A percentile compares a stretch with the other conserved stretches of the same genome.
phyloP scores from a whole-genome alignment of 2,113 vertebrate genomes.

The Sitta europaea region DNA sequence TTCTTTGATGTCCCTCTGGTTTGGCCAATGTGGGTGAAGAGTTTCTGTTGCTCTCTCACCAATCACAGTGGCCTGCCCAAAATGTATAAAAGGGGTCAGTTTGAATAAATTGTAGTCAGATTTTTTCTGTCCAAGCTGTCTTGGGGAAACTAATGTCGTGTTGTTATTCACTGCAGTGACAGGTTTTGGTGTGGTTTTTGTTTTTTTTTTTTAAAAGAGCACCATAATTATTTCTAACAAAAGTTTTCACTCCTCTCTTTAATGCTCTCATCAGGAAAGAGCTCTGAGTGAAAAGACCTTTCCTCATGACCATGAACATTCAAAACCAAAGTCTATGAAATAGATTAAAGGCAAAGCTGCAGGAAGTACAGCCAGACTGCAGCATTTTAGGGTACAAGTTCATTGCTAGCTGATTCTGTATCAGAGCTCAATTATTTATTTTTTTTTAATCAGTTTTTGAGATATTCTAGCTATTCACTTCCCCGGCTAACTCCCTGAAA shows the following conservation, averaged over 20 bases:
- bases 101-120: no score
- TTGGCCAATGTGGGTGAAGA: no score
- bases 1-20: no score
- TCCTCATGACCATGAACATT: neutral
- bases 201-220: neutral
- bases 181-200: no score
- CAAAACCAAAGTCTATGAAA: neutral
- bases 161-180: no score
- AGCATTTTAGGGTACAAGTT: neutral
- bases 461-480: neutral
- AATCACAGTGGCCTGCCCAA: no score
- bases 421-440: neutral
- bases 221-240: neutral
- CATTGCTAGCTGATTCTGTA: neutral
- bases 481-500: neutral
- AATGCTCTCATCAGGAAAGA: neutral
- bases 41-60: no score
- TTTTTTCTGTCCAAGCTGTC: no score
- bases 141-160: no score
- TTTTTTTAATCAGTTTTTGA: rapidly evolving
- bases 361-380: neutral
- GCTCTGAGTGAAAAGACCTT: neutral
- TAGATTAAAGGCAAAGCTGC: neutral
- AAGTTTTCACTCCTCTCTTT: neutral
- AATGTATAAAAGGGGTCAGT: no score